These are phyloP conservation scores for Ophioderma brevispina DNA, from an alignment of 35 echinoderm and acorn worm species.

Conservation along the genomic window DNA sequence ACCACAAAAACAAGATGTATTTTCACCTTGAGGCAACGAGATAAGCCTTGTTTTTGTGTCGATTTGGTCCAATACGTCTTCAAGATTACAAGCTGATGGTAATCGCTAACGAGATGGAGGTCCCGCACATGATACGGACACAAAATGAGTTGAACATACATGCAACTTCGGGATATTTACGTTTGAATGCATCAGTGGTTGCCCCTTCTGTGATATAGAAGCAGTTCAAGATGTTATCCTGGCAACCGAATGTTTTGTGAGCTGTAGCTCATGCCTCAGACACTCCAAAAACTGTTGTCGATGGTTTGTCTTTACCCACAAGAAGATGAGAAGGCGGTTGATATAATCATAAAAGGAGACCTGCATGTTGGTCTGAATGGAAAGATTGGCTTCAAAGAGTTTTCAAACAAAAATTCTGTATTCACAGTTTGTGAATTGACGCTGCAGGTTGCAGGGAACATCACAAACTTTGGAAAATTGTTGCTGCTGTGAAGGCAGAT, in stretches of 20 bases:
- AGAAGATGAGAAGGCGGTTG: neutral
- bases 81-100: neutral
- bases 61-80: neutral
- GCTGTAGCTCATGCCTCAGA: neutral
- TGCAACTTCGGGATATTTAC: neutral
- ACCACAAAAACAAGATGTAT: neutral
- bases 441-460: neutral
- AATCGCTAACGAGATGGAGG: neutral
- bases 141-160: neutral
- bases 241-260: neutral
- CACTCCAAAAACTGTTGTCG: neutral
- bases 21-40: neutral
- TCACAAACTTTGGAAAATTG: neutral
- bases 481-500: neutral
- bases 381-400: neutral
- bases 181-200: neutral
- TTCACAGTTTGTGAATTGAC: neutral
- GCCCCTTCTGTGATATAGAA: neutral
- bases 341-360: neutral
- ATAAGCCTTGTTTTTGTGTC: neutral
- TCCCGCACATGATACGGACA: neutral
- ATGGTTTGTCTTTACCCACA: neutral
- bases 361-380: neutral
- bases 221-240: neutral
- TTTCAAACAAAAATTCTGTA: neutral